Evolutionary conservation across 2,888 invertebrate species (phyloP).

Genomic region (Digitonthophagus gazella): DNA sequence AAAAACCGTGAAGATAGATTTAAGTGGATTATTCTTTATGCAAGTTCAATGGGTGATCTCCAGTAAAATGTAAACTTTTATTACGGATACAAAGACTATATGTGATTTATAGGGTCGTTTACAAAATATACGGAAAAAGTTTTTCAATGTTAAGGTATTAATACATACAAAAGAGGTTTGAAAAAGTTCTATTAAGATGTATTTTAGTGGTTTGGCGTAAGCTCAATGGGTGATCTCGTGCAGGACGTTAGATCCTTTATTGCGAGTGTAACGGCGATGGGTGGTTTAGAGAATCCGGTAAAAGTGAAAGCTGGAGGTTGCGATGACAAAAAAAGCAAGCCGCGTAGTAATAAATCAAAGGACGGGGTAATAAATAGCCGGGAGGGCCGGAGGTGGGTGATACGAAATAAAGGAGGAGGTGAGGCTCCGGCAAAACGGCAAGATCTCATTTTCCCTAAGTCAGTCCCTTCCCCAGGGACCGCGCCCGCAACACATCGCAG

Average conservation of each 20-base stretch:
- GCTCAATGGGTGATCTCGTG: too few relatives aligned
- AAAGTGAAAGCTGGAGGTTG: conserved; percentile 4
- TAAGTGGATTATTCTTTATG: too few relatives aligned
- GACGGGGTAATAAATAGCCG: conserved; percentile 22
- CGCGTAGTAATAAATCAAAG: conserved; percentile 23
- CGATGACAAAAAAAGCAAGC: conserved; percentile 9
- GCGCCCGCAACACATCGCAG: conserved; percentile 43
- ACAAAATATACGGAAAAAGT: too few relatives aligned
- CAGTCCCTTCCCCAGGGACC: conserved; percentile 41
- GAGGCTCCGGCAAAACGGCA: conserved; percentile 37
- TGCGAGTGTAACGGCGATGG: not conserved
- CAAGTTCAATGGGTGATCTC: too few relatives aligned
- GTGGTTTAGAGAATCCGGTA: not conserved
- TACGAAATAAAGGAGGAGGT: conserved; percentile 37
- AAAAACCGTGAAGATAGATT: too few relatives aligned
- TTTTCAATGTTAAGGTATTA: too few relatives aligned
- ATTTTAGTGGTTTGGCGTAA: too few relatives aligned
- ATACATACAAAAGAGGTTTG: too few relatives aligned
- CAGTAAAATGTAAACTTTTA: too few relatives aligned
- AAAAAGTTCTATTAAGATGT: too few relatives aligned
- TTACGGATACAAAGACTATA: too few relatives aligned
- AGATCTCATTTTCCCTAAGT: conserved; percentile 45
- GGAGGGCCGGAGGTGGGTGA: conserved; percentile 28
- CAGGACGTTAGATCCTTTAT: not conserved
- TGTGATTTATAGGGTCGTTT: too few relatives aligned